These are phyloP conservation scores for Pachymerium ferrugineum DNA, from an alignment of 2,888 invertebrate genomes.

Conservation along the genomic window DNA sequence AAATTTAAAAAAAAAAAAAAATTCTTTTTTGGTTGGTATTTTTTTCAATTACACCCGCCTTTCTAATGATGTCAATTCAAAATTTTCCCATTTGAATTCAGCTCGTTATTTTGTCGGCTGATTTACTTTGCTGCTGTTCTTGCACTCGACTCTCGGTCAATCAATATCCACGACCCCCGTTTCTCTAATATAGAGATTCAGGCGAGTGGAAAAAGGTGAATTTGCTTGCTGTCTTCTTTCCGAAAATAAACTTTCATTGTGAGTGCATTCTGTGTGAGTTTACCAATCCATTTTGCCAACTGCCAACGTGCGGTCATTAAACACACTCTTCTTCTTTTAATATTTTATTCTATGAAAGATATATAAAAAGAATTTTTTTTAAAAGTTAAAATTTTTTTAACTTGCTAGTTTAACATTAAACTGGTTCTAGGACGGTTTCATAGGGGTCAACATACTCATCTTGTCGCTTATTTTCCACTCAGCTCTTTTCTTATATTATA, in stretches of 20 bases:
- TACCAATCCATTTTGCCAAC: conserved; percentile 7
- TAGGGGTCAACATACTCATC: conserved; percentile 9
- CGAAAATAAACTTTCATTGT: conserved; percentile 10
- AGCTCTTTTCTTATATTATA: conserved; percentile 10
- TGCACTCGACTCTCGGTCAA: conserved; percentile 9
- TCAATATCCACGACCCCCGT: conserved; percentile 13
- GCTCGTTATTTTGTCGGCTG: conserved; percentile 27
- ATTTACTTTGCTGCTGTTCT: conserved; percentile 22
- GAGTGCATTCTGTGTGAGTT: not conserved
- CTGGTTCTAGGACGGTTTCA: conserved; percentile 17
- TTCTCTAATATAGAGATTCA: conserved; percentile 14
- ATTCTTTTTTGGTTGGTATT: not conserved
- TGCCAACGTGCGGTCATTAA: conserved; percentile 10
- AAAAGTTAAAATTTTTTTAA: too few species aligned
- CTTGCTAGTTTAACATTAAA: too few species aligned
- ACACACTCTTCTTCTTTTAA: not conserved
- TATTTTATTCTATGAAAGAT: not conserved
- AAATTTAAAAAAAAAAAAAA: too few species aligned
- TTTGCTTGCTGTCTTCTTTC: conserved; percentile 19
- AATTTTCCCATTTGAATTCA: conserved; percentile 24
- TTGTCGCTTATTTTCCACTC: conserved; percentile 23
- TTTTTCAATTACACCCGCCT: conserved; percentile 17
- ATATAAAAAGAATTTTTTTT: not conserved
- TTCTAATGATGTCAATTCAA: conserved; percentile 27
- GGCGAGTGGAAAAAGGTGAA: conserved; percentile 30